Evolutionary conservation across 2,888 invertebrate genomes (phyloP).

Genomic region (Gerris lacustris): DNA sequence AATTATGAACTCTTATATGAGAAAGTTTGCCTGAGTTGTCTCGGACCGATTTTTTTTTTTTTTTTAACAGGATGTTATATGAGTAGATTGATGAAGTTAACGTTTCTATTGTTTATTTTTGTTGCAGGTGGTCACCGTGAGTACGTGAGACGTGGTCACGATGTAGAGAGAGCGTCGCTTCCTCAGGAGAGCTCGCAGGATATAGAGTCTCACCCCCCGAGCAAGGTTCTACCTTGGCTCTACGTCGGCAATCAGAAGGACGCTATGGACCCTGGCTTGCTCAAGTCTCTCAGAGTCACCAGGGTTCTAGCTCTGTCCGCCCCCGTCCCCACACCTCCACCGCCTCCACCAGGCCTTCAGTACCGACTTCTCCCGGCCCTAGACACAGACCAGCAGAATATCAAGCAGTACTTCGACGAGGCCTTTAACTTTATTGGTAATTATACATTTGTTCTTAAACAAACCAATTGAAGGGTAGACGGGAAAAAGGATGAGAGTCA

Average conservation of each 20-base stretch:
- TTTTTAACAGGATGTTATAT: too few relatives aligned
- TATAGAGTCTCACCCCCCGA: conserved; percentile 63
- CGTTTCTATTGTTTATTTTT: conserved; percentile 11
- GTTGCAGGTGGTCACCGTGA: conserved; percentile 56
- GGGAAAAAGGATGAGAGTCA: too few relatives aligned
- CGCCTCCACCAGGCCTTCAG: conserved; percentile 56
- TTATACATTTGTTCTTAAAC: conserved; percentile 36
- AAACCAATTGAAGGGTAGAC: too few relatives aligned
- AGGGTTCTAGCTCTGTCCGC: conserved; percentile 72
- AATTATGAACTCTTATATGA: too few relatives aligned
- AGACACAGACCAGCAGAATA: conserved; percentile 72
- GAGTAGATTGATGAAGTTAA: neutral
- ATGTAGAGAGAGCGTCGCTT: conserved; percentile 43
- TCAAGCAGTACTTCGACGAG: conserved; percentile 77
- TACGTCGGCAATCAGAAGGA: conserved; percentile 72
- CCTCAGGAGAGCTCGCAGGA: conserved; percentile 36
- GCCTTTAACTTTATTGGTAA: conserved; percentile 76
- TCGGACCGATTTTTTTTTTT: too few relatives aligned
- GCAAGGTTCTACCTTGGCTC: conserved; percentile 65
- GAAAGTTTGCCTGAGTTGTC: too few relatives aligned
- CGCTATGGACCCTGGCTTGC: conserved; percentile 56
- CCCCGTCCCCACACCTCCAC: conserved; percentile 38
- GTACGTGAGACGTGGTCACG: conserved; percentile 55
- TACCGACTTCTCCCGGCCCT: conserved; percentile 70
- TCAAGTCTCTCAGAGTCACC: conserved; percentile 54